These are phyloP conservation scores for Diachasma alloeum DNA, from an alignment of 1,140 invertebrate genomes.

Conservation along the genomic window DNA sequence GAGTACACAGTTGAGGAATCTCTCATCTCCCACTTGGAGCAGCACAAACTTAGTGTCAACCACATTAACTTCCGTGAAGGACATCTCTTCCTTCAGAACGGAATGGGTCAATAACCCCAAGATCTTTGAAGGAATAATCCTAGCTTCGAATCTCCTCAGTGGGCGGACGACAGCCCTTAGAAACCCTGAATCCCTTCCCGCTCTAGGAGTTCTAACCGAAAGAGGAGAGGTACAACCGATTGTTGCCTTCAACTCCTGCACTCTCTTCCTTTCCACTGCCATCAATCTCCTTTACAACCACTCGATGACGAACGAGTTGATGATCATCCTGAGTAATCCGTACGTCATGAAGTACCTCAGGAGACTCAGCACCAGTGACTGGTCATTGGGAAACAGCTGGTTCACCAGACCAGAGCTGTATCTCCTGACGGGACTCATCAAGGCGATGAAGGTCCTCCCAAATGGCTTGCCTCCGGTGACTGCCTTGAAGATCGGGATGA, in stretches of 20 bases:
- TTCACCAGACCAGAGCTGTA: conserved; percentile 54
- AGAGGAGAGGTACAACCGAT: conserved; percentile 53
- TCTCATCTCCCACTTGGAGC: conserved; percentile 49
- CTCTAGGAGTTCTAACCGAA: conserved; percentile 47
- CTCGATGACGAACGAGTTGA: conserved; percentile 33
- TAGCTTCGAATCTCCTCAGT: conserved; percentile 56
- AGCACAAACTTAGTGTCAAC: conserved; percentile 51
- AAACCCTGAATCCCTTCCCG: conserved; percentile 51
- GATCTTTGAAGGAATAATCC: conserved; percentile 46
- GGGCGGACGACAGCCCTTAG: conserved; percentile 32
- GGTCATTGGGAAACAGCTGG: conserved; percentile 57
- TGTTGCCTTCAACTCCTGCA: conserved; percentile 43
- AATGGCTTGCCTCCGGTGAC: conserved; percentile 18
- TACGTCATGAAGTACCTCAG: conserved; percentile 49
- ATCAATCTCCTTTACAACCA: conserved; percentile 39
- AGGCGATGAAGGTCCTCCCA: conserved; percentile 14
- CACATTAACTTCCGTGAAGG: conserved; percentile 36
- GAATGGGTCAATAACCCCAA: conserved; percentile 43
- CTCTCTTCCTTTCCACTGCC: conserved; percentile 48
- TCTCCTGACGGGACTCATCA: conserved; percentile 46
- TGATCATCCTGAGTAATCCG: conserved; percentile 34
- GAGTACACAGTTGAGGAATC: conserved; percentile 51
- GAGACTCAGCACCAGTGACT: conserved; percentile 42
- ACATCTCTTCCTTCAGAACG: conserved; percentile 40
- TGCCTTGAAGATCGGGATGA: conserved; percentile 54